phyloP scores from a whole-genome alignment of 2,797 vertebrate species.

The Sebastes oblongus region DNA sequence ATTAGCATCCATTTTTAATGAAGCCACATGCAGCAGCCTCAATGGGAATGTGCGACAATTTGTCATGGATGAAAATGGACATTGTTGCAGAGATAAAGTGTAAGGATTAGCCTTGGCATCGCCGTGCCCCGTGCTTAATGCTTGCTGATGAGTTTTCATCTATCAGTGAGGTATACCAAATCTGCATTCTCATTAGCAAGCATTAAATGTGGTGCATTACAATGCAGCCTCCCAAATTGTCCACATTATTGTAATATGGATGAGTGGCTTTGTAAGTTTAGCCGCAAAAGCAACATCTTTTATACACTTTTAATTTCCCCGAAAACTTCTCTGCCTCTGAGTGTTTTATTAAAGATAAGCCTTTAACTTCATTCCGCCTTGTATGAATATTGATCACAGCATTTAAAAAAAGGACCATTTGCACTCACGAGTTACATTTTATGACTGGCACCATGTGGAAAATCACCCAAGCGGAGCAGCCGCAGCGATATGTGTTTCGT shows the following conservation, averaged over 20 bases:
- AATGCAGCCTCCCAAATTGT: slow-evolving; percentile 21
- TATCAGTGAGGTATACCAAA: slow-evolving; percentile 16
- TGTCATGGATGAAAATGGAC: slow-evolving; percentile 32
- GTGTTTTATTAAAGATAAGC: background rate
- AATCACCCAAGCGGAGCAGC: slow-evolving; percentile 17
- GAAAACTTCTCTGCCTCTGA: background rate
- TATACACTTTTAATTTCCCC: slow-evolving; percentile 6
- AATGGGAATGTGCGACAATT: slow-evolving; percentile 40
- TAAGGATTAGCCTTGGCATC: slow-evolving; percentile 34
- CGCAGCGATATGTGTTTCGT: slow-evolving; percentile 16
- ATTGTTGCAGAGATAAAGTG: slow-evolving; percentile 32
- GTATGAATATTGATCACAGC: slow-evolving; percentile 33
- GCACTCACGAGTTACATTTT: slow-evolving; percentile 15
- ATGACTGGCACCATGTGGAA: slow-evolving; percentile 1
- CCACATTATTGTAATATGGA: slow-evolving; percentile 25
- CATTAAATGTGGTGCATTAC: slow-evolving; percentile 21
- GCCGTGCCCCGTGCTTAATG: slow-evolving; percentile 18
- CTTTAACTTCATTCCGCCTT: background rate
- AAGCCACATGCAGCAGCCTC: slow-evolving; percentile 51
- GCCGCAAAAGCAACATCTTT: slow-evolving; percentile 8
- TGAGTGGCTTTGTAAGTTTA: slow-evolving; percentile 20
- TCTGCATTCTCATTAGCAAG: slow-evolving; percentile 28
- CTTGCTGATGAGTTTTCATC: slow-evolving; percentile 42
- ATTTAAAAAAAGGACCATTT: slow-evolving; percentile 11
- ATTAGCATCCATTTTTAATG: slow-evolving; percentile 74